Base-by-base conservation (phyloP, 2,888 invertebrate species). In the Litoditis marina region DNA sequence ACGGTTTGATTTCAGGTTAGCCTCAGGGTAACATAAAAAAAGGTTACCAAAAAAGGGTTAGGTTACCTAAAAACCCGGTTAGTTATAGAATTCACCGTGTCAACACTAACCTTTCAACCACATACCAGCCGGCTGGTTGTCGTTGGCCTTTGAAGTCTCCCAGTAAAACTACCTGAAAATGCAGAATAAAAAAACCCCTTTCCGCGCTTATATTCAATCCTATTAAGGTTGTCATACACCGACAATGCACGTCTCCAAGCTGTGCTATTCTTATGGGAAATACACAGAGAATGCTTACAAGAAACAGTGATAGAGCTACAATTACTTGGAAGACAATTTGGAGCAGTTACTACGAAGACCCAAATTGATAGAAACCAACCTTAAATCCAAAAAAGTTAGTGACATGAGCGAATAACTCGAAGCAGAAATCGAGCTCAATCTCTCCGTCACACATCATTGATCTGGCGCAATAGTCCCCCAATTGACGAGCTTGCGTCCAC, bases 401-500 rank as follows among this genome's bases (percentile, higher is more conserved):
- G 22, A 93, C 92, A 85, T 99, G 98, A 0, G 94, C 90, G 83
- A 98, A 99, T 36, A 98, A 85, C 85, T 98, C 98, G 86, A 99
- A 98, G 83, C 92, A 92, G 84, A 96, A 94, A 84, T 96, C 96
- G 85, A 85, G 56, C 46, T 16, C 60, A 54, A 47, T 71, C 44
- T 65, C 54, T 44, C 61, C 63, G 16, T 60, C 55, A 6, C 88
- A 88, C 0, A 77, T 60, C 91, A 99, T 95, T 62, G 90, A 89
- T 83, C 91, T 90, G 0, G 92, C 95, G 28, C 92, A 93, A 87
- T 92, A 94, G 59, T 88, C 88, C 11, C 95, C 98, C 94, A 95
- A 95, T 85, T 95, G 94, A 59, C 94, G 86, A 0, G 96, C 98
- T 85, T 99, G 98, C 0, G 94, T 92, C 98, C 98, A 98, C 36